phyloP scores from a whole-genome alignment of 2,797 vertebrate species.

The Anguilla marmorata region DNA sequence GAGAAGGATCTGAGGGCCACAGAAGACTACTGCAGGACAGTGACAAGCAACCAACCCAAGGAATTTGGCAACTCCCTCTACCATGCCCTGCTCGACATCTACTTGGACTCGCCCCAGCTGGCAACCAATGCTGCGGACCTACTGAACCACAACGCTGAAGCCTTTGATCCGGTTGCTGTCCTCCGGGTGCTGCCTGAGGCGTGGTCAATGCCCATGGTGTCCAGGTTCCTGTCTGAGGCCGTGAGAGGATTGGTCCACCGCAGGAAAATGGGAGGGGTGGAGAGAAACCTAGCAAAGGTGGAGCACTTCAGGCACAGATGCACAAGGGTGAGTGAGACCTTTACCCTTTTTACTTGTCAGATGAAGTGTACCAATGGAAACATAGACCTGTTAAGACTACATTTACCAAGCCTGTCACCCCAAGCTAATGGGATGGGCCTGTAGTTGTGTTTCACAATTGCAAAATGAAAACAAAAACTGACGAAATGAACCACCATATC shows the following conservation, averaged over 20 bases:
- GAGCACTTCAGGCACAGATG: slow-evolving; percentile 62
- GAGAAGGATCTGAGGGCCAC: slow-evolving; percentile 56
- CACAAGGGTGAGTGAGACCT: slow-evolving; percentile 56
- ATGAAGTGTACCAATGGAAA: not conserved
- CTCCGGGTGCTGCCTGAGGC: slow-evolving; percentile 62
- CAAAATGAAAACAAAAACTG: not conserved
- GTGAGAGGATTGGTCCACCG: slow-evolving; percentile 63
- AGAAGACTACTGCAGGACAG: slow-evolving; percentile 65
- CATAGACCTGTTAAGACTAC: not conserved
- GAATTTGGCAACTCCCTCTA: slow-evolving; percentile 53
- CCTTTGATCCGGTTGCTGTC: slow-evolving; percentile 54
- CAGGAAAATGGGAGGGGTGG: slow-evolving; percentile 59
- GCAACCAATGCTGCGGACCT: slow-evolving; percentile 56
- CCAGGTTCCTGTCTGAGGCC: slow-evolving; percentile 58
- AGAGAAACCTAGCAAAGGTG: slow-evolving; percentile 57
- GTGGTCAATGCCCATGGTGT: slow-evolving; percentile 67
- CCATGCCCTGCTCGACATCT: slow-evolving; percentile 60
- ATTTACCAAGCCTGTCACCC: not conserved
- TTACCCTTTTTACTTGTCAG: slow-evolving; percentile 6
- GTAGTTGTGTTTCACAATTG: not conserved
- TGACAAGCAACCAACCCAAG: slow-evolving; percentile 45
- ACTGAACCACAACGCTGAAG: slow-evolving; percentile 56
- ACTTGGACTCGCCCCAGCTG: slow-evolving; percentile 52
- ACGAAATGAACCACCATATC: not conserved
- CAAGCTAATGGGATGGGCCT: not conserved